Evolutionary conservation across 2,797 vertebrate genomes (phyloP).

Genomic region (Enteromius fasciolatus): DNA sequence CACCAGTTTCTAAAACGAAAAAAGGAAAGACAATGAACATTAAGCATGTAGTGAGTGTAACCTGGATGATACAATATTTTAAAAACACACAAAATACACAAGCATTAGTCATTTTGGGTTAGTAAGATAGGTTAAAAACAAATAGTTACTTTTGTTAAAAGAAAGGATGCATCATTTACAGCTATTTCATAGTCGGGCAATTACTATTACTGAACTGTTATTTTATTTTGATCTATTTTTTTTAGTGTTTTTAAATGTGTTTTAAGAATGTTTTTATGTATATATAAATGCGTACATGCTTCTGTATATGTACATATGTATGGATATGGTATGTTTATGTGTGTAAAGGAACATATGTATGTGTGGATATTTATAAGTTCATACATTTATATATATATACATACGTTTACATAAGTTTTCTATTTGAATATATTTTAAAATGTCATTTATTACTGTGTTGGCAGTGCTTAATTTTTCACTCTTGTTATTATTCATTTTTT

Average conservation of each 20-base stretch:
- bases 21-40: background rate
- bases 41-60: background rate
- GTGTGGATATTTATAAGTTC: background rate
- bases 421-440: background rate
- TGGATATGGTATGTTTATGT: background rate
- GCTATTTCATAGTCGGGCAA: background rate
- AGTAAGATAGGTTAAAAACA: background rate
- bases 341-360: background rate
- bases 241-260: background rate
- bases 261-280: background rate
- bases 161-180: background rate
- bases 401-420: too few relatives aligned
- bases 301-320: background rate
- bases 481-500: background rate
- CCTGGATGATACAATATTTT: background rate
- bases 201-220: background rate
- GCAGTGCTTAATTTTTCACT: background rate
- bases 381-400: background rate
- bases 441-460: background rate
- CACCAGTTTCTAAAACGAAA: conserved; percentile 12
- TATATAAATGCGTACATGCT: background rate
- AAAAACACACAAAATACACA: too few relatives aligned
- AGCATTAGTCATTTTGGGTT: background rate
- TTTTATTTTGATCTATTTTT: too few relatives aligned
- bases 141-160: background rate